Conservation (phyloP, 2,113 vertebrate species). For the Etheostoma spectabile region DNA sequence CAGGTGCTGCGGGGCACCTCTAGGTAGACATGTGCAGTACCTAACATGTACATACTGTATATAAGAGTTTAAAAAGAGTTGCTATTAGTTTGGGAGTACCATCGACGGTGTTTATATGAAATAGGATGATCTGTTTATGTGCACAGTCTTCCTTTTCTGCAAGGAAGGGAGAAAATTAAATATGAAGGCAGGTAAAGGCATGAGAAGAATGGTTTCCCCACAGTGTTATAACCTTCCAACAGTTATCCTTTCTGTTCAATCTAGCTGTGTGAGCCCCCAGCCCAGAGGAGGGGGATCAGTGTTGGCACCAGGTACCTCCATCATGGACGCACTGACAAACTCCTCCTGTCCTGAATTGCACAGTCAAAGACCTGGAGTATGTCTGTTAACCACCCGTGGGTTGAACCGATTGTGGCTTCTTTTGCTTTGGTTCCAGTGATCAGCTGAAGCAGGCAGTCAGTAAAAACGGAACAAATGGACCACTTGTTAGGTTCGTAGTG, state of each 20-base stretch:
- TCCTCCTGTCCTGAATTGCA: conserved; percentile 23
- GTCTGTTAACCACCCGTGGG: not conserved
- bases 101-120: not conserved
- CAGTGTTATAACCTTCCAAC: conserved; percentile 3
- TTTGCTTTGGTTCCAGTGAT: conserved; percentile 33
- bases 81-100: conserved; percentile 17
- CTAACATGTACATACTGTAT: not conserved
- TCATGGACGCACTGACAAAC: conserved; percentile 9
- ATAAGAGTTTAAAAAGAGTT: conserved; percentile 24
- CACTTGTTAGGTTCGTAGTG: not conserved
- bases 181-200: conserved; percentile 57
- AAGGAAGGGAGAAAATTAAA: not conserved
- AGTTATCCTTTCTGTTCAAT: not conserved
- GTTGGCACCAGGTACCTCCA: conserved; percentile 59
- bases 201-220: conserved; percentile 6
- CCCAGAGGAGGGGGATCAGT: conserved; percentile 5
- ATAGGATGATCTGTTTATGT: conserved; percentile 14
- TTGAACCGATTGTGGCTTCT: conserved; percentile 22
- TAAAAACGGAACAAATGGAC: conserved; percentile 11
- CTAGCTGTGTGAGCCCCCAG: not conserved
- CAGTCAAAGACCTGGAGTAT: not conserved
- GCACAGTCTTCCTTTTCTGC: conserved; percentile 15
- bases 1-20: conserved; percentile 33
- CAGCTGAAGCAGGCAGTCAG: conserved; percentile 28
- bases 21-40: not conserved